Conservation (phyloP, 1,140 invertebrate species). For the Probaryconus sp. region DNA sequence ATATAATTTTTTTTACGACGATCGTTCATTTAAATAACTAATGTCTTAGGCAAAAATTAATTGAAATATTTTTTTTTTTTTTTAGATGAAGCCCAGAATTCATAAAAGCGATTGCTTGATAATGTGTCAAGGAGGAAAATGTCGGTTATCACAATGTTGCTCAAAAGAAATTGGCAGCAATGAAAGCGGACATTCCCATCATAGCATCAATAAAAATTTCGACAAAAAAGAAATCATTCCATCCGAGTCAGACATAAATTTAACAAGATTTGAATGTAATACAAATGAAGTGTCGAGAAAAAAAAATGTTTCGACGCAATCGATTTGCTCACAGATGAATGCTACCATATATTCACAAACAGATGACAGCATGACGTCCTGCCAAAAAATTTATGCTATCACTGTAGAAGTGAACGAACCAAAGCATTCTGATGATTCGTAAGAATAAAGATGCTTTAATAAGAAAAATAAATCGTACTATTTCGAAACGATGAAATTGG, state of each 20-base stretch:
- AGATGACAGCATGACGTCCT: background rate
- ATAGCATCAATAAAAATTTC: slow-evolving; percentile 49
- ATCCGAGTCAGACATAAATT: slow-evolving; percentile 39
- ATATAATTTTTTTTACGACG: background rate
- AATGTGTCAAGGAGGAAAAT: slow-evolving; percentile 68
- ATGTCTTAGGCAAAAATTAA: slow-evolving; percentile 5
- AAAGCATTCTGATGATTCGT: slow-evolving; percentile 7
- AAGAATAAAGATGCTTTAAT: too few species aligned
- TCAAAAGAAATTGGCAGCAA: slow-evolving; percentile 62
- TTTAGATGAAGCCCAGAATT: slow-evolving; percentile 66
- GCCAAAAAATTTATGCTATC: slow-evolving; percentile 29
- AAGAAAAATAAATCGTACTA: too few species aligned
- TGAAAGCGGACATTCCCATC: slow-evolving; percentile 20
- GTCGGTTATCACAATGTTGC: slow-evolving; percentile 72
- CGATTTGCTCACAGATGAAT: background rate
- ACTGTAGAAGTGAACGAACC: slow-evolving; percentile 36
- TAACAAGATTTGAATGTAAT: slow-evolving; percentile 53
- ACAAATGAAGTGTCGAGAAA: slow-evolving; percentile 9
- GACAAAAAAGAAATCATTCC: slow-evolving; percentile 61
- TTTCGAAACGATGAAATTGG: too few species aligned
- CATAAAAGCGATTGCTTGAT: slow-evolving; percentile 69
- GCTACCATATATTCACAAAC: background rate
- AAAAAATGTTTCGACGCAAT: background rate
- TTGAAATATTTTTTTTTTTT: slow-evolving; percentile 21
- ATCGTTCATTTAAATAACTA: slow-evolving; percentile 8